Evolutionary conservation across 2,797 vertebrate species (phyloP).

Genomic region (Iguana delicatissima): DNA sequence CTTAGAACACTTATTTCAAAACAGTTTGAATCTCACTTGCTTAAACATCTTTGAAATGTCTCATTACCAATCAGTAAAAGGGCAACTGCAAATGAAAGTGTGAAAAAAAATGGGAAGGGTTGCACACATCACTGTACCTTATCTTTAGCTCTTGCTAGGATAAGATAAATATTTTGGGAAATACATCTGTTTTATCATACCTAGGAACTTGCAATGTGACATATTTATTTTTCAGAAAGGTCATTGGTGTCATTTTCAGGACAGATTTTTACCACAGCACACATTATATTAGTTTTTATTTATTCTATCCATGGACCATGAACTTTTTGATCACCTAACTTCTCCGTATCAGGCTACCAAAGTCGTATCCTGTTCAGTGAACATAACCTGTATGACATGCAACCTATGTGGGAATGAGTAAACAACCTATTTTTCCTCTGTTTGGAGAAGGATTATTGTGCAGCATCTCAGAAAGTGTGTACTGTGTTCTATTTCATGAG

Average conservation of each 20-base stretch:
- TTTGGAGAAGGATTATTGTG: background rate
- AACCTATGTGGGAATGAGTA: background rate
- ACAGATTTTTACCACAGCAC: background rate
- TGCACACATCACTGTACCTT: conserved; percentile 22
- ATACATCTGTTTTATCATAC: conserved; percentile 3
- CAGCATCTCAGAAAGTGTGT: background rate
- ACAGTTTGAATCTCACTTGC: conserved; percentile 21
- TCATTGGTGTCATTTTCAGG: conserved; percentile 5
- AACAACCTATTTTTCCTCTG: background rate
- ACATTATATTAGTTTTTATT: background rate
- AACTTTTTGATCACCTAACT: background rate
- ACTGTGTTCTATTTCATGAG: background rate
- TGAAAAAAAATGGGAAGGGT: conserved; percentile 53
- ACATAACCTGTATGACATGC: background rate
- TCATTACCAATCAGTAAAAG: conserved; percentile 63
- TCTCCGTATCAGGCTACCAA: background rate
- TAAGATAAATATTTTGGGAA: conserved; percentile 37
- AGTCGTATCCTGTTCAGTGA: background rate
- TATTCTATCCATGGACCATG: background rate
- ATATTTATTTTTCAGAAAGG: conserved; percentile 54
- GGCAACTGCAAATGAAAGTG: conserved; percentile 60
- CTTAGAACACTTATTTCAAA: conserved; percentile 4
- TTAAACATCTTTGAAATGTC: conserved; percentile 53
- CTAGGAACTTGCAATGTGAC: conserved; percentile 32
- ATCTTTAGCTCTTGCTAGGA: conserved; percentile 28